A percentile compares a stretch with the other conserved stretches of the same genome.
Conservation (phyloP, 2,888 invertebrate genomes). For the Tolmerus cingulatus region DNA sequence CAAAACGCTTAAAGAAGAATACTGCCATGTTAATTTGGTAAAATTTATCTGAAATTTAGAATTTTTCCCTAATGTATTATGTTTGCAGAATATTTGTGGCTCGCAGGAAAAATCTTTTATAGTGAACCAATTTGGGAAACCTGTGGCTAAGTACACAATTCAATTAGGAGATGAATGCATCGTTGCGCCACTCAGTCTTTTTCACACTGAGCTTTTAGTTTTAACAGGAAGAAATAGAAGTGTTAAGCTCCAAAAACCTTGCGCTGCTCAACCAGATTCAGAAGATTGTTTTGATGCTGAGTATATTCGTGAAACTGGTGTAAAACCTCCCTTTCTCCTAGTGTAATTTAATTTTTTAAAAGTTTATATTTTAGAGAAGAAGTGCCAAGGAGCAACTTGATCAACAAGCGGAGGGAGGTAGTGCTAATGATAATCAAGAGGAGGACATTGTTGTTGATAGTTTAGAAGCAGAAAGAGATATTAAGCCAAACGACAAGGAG, state of each 20-base stretch:
- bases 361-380: constrained; percentile 62
- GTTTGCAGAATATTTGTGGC: constrained; percentile 78
- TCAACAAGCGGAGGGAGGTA: constrained; percentile 64
- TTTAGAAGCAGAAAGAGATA: constrained; percentile 64
- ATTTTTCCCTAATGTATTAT: background rate
- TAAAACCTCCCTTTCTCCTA: background rate
- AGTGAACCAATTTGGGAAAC: constrained; percentile 75
- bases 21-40: constrained; percentile 87
- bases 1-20: constrained; percentile 85
- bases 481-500: constrained; percentile 68
- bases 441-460: constrained; percentile 79
- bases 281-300: constrained; percentile 95
- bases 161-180: constrained; percentile 90
- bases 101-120: constrained; percentile 83
- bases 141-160: constrained; percentile 76
- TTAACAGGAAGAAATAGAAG: constrained; percentile 78
- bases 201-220: constrained; percentile 85
- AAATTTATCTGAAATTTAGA: background rate
- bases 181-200: constrained; percentile 87
- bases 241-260: constrained; percentile 75
- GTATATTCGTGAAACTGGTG: constrained; percentile 86
- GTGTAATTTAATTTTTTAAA: constrained; percentile 57
- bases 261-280: constrained; percentile 76
- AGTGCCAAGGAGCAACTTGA: constrained; percentile 65
- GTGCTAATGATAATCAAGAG: constrained; percentile 66